Percentiles rank a stretch among this genome's conserved stretches.
phyloP scores from a whole-genome alignment of 2,113 vertebrate species.

The Orthonyx spaldingii region DNA sequence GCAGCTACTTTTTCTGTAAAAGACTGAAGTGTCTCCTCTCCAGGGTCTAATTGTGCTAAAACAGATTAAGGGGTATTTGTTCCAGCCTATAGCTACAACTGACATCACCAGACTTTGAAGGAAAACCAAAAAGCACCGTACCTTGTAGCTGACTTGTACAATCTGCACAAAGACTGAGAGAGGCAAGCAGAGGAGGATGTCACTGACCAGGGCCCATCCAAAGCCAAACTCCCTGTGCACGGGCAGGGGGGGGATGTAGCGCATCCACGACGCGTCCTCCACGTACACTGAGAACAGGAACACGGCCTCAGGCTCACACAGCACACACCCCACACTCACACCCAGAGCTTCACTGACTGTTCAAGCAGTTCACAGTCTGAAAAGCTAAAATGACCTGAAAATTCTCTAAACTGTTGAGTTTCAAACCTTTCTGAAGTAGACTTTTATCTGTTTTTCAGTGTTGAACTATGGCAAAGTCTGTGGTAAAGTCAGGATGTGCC shows the following conservation, averaged over 20 bases:
- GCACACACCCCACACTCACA: not conserved
- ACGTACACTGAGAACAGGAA: slow-evolving; percentile 74
- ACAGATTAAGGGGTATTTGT: not conserved
- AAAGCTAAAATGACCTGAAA: not conserved
- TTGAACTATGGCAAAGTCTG: not conserved
- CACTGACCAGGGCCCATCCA: slow-evolving; percentile 89
- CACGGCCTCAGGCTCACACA: not conserved
- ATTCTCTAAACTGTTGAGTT: not conserved
- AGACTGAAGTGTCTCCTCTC: not conserved
- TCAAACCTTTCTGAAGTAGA: not conserved
- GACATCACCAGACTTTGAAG: not conserved
- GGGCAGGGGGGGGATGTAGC: slow-evolving; percentile 82
- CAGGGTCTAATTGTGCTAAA: not conserved
- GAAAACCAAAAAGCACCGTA: slow-evolving; percentile 28
- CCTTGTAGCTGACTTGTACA: slow-evolving; percentile 92
- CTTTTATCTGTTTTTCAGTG: not conserved
- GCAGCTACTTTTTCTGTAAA: not conserved
- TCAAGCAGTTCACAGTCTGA: not conserved
- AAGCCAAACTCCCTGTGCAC: slow-evolving; percentile 78
- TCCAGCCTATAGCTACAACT: not conserved
- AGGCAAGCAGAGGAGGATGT: slow-evolving; percentile 88
- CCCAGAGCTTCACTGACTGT: not conserved
- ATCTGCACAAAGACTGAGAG: slow-evolving; percentile 91
- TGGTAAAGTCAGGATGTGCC: not conserved
- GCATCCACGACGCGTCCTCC: slow-evolving; percentile 83